A percentile compares a stretch with the other conserved stretches of the same genome.
Evolutionary conservation across 2,113 vertebrate genomes (phyloP).

Genomic region (Tetrax tetrax): DNA sequence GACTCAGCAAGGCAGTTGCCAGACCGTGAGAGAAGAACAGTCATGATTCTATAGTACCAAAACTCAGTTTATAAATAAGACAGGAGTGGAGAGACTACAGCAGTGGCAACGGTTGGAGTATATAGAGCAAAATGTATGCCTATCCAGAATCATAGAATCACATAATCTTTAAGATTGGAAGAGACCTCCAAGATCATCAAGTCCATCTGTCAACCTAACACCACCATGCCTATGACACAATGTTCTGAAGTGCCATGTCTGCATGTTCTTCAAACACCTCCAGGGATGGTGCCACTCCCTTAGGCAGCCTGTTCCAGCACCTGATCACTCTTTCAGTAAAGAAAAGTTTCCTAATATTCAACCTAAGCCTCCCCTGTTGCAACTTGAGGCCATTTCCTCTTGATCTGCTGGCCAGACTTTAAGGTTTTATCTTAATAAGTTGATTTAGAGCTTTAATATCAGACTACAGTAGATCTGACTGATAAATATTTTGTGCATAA

Average conservation of each 20-base stretch:
- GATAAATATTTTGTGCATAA: not conserved
- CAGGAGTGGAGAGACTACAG: not conserved
- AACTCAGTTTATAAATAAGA: not conserved
- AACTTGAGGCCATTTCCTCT: no score
- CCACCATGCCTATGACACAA: no score
- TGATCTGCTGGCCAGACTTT: not conserved
- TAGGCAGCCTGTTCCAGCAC: no score
- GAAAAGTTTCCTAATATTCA: no score
- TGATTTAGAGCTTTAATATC: not conserved
- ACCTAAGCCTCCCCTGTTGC: no score
- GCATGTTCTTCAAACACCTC: no score
- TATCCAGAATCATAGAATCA: not conserved
- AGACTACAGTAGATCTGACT: not conserved
- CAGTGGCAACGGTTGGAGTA: not conserved
- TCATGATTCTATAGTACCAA: not conserved
- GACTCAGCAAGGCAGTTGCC: not conserved
- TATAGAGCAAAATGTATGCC: rapidly evolving
- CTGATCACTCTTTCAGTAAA: no score
- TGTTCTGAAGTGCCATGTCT: no score
- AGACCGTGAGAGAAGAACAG: not conserved
- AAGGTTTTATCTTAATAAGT: not conserved
- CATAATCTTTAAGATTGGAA: no score
- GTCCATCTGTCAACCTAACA: no score
- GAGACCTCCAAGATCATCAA: no score
- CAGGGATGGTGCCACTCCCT: no score